Conservation (phyloP, 1,140 invertebrate species). For the Pectinophora gossypiella region DNA sequence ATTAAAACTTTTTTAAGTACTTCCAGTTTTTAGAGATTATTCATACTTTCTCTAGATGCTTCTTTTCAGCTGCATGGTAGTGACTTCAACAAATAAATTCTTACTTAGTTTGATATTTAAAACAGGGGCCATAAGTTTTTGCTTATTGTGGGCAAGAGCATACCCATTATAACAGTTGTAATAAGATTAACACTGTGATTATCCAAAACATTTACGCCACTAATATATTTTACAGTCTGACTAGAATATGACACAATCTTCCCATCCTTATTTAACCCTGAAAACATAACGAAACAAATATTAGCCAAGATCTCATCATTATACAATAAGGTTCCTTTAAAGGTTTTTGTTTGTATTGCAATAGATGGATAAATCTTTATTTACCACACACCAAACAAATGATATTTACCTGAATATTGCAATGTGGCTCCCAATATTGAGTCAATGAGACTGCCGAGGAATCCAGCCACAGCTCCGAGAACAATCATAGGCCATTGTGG, state of each 20-base stretch:
- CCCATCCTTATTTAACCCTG: constrained; percentile 83
- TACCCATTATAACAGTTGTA: constrained; percentile 84
- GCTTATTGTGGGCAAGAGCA: constrained; percentile 84
- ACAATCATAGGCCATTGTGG: constrained; percentile 89
- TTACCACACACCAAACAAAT: constrained; percentile 14
- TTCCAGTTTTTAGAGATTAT: too few species aligned
- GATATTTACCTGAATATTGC: constrained; percentile 87
- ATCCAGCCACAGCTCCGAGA: constrained; percentile 82
- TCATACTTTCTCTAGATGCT: too few species aligned
- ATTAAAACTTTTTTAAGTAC: too few species aligned
- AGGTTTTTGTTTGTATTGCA: neutral
- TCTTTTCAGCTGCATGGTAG: too few species aligned
- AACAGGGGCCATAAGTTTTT: constrained; percentile 78
- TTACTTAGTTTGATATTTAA: constrained; percentile 16
- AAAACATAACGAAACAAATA: constrained; percentile 27
- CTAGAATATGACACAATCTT: constrained; percentile 86
- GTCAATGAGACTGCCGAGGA: constrained; percentile 89
- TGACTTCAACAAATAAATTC: too few species aligned
- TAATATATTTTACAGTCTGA: constrained; percentile 84
- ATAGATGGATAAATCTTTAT: neutral
- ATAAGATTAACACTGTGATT: constrained; percentile 94
- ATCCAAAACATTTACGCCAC: constrained; percentile 87
- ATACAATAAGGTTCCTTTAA: neutral
- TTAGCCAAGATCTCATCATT: neutral
- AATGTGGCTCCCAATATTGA: constrained; percentile 89